These are phyloP conservation scores for Girardinus metallicus DNA, from an alignment of 2,797 vertebrate genomes.

Conservation along the genomic window DNA sequence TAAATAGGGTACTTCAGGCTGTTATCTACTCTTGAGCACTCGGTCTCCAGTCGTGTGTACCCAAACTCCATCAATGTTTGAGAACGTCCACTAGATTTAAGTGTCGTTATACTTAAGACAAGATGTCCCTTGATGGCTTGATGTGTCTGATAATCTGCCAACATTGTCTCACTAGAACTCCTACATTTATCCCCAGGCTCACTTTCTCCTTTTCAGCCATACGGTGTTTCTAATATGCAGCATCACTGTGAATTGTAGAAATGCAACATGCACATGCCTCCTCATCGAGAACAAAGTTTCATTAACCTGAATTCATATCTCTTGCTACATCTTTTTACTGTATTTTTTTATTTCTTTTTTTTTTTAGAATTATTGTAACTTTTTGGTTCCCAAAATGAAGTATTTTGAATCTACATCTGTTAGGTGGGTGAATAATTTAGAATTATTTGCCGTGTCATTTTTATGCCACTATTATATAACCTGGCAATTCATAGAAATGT, in stretches of 20 bases:
- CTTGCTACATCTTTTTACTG: no score
- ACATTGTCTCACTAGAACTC: conserved; percentile 24
- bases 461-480: neutral
- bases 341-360: neutral
- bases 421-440: neutral
- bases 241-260: neutral
- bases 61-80: conserved; percentile 36
- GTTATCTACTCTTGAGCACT: conserved; percentile 15
- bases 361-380: no score
- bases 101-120: conserved; percentile 58
- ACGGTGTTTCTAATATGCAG: neutral
- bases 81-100: conserved; percentile 44
- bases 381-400: neutral
- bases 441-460: neutral
- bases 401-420: neutral
- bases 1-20: conserved; percentile 10
- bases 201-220: conserved; percentile 3
- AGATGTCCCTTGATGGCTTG: conserved; percentile 46
- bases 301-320: neutral
- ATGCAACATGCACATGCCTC: neutral
- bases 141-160: conserved; percentile 51
- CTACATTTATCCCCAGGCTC: conserved; percentile 16
- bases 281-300: neutral
- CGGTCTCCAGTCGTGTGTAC: conserved; percentile 20
- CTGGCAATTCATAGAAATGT: neutral